These are phyloP conservation scores for Tautogolabrus adspersus DNA, from an alignment of 2,113 vertebrate species.

Conservation along the genomic window DNA sequence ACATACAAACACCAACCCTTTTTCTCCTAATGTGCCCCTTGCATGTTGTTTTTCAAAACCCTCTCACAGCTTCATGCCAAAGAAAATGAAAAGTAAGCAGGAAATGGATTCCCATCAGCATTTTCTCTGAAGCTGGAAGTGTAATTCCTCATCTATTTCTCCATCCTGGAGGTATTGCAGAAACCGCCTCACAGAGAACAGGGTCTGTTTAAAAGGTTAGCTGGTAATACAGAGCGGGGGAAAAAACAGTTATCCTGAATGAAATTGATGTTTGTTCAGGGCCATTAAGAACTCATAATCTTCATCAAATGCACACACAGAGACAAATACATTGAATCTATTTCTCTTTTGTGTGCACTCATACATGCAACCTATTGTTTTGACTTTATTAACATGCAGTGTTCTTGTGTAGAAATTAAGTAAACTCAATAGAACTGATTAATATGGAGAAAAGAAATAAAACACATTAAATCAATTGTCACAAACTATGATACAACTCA, in stretches of 20 bases:
- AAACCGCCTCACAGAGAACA: slow-evolving; percentile 23
- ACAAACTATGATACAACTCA: too few relatives aligned
- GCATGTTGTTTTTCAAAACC: slow-evolving; percentile 51
- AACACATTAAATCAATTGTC: too few relatives aligned
- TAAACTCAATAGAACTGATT: too few relatives aligned
- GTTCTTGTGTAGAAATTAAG: too few relatives aligned
- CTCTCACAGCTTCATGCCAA: slow-evolving; percentile 58
- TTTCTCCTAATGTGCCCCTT: slow-evolving; percentile 58
- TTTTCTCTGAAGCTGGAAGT: slow-evolving; percentile 53
- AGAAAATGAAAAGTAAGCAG: slow-evolving; percentile 70
- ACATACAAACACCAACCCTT: background rate
- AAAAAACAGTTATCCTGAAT: slow-evolving; percentile 17
- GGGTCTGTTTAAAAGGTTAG: slow-evolving; percentile 58
- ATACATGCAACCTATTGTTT: too few relatives aligned
- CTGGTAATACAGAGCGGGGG: slow-evolving; percentile 36
- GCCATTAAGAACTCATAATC: slow-evolving; percentile 37
- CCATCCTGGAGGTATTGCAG: slow-evolving; percentile 44
- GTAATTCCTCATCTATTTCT: slow-evolving; percentile 64
- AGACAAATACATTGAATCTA: too few relatives aligned
- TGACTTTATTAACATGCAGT: too few relatives aligned
- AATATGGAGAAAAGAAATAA: too few relatives aligned
- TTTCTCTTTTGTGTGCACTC: too few relatives aligned
- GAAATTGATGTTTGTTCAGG: slow-evolving; percentile 52
- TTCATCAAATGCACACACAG: slow-evolving; percentile 14
- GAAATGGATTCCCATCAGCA: slow-evolving; percentile 71